These are phyloP conservation scores for zebrafish (Danio rerio) DNA, from an alignment of 2,113 vertebrate genomes.

Conservation along the genomic window GRCz12tu NC_133176.1:60968501-60969000, in stretches of 20 bases:
- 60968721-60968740: slow-evolving; percentile 60
- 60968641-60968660: no score
- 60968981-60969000: neutral
- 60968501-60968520: no score
- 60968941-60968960: slow-evolving; percentile 41
- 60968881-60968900: slow-evolving; percentile 58
- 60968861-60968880: slow-evolving; percentile 49
- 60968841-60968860: slow-evolving; percentile 13
- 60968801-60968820: neutral
- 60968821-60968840: neutral
- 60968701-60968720: slow-evolving; percentile 34
- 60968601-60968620: no score
- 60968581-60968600: no score
- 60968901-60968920: slow-evolving; percentile 59
- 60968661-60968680: neutral
- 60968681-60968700: neutral
- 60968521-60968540: no score
- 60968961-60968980: neutral
- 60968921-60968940: slow-evolving; percentile 57
- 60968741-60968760: neutral
- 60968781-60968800: slow-evolving; percentile 32
- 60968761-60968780: slow-evolving; percentile 64
- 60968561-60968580: no score
- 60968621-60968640: no score
- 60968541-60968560: no score